These are phyloP conservation scores for Brachystomella parvula DNA, from an alignment of 1,140 invertebrate species.

Conservation along the genomic window DNA sequence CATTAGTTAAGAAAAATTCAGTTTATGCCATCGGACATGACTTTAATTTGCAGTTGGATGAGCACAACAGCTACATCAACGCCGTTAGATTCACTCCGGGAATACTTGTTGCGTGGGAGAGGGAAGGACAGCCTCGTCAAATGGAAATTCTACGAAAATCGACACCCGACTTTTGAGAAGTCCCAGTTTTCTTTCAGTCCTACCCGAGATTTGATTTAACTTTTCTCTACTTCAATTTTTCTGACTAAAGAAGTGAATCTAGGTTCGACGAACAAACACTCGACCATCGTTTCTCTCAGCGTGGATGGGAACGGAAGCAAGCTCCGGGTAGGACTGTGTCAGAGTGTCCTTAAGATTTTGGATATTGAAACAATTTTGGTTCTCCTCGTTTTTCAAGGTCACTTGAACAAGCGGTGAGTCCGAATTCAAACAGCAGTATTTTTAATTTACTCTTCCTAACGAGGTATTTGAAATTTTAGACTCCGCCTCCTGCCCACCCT, in stretches of 20 bases:
- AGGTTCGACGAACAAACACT: constrained; percentile 43
- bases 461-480: constrained; percentile 41
- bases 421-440: background rate
- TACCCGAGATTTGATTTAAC: background rate
- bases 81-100: constrained; percentile 48
- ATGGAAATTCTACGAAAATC: constrained; percentile 43
- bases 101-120: constrained; percentile 49
- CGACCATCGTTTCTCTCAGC: constrained; percentile 47
- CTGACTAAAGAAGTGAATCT: constrained; percentile 43
- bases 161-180: constrained; percentile 33
- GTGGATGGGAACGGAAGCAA: constrained; percentile 51
- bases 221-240: background rate
- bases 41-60: constrained; percentile 51
- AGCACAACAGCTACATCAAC: constrained; percentile 53
- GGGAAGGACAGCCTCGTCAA: constrained; percentile 47
- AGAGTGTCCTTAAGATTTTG: constrained; percentile 52
- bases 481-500: constrained; percentile 49
- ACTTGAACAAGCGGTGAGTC: constrained; percentile 42
- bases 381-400: constrained; percentile 43
- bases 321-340: constrained; percentile 53
- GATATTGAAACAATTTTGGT: constrained; percentile 47
- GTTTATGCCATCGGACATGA: constrained; percentile 24
- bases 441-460: too few relatives aligned
- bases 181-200: background rate
- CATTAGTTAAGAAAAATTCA: too few relatives aligned